These are phyloP conservation scores for Rhipidura dahli DNA, from an alignment of 2,113 vertebrate genomes.

Conservation along the genomic window DNA sequence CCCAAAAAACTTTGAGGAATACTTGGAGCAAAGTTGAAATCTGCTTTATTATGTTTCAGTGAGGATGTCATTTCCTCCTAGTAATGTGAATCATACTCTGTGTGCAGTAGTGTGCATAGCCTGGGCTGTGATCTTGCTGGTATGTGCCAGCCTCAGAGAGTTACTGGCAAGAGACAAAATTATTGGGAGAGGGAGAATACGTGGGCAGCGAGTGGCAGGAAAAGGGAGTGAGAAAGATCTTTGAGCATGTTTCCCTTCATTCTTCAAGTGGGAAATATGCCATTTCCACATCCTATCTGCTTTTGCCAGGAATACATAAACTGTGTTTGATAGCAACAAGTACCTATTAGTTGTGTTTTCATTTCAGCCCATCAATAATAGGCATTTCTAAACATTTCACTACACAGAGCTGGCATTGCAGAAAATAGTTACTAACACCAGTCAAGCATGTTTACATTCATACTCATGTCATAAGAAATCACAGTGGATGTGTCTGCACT, in stretches of 20 bases:
- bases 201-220: fast-evolving
- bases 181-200: not conserved
- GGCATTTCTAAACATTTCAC: not conserved
- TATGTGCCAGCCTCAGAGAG: not conserved
- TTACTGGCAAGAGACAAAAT: not conserved
- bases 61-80: not conserved
- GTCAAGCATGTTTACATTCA: not conserved
- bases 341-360: not conserved
- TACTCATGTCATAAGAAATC: not conserved
- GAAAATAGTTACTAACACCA: not conserved
- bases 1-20: not conserved
- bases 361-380: not conserved
- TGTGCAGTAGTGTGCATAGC: not conserved
- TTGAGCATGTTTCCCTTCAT: not conserved
- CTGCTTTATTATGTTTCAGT: not conserved
- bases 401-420: not conserved
- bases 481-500: not conserved
- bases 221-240: not conserved
- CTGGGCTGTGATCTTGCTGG: not conserved
- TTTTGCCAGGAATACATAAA: not conserved
- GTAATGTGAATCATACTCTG: not conserved
- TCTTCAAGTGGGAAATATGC: not conserved
- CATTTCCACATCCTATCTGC: not conserved
- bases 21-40: not conserved
- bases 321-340: not conserved